Evolutionary conservation across 37 sponge, comb jelly and placozoan genomes (phyloP), one percentile per base, ranked within the genome.

Genomic region (Halisarca cf. caerulea): DNA sequence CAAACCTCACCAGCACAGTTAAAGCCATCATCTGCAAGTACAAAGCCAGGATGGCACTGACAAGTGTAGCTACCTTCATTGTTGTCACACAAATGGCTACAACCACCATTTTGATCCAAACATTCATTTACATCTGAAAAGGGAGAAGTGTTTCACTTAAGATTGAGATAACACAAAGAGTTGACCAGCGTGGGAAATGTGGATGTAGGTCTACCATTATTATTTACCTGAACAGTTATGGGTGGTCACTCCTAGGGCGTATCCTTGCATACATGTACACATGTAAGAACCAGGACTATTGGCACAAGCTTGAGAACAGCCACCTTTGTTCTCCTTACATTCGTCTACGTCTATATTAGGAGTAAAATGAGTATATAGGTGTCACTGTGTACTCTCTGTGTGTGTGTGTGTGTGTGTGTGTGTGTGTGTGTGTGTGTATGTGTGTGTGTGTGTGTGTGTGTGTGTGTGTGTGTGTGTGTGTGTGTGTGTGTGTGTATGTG

Each of bases 81-180:
- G 74, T 89, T 89, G 39, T 36, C 45, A 57, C 89, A 89, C 1
- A 23, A 14, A 32, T 89, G 89, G 60, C 55, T 40, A 39, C 89
- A 89, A 21, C 57, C 34, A 28, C 41, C 38, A 64, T 28, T 61
- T 8, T 40, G 70, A 23, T 41, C 35, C 47, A 25, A 32, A 37
- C 89, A 89, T 81, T 89, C 89, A 84, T 89, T 80, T 45, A 89
- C 37, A 84, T 89, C 89, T 88, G 36, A 4, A 30, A 0, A 38
- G 33, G 28, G 21, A 58, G n/a, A n/a, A n/a, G n/a, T n/a, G n/a
- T n/a, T n/a, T n/a, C n/a, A n/a, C n/a, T n/a, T n/a, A 54, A 58
- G 21, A 58, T 78, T 42, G 30, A 6, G 11, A 6, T 11, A 47
- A 47, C 11, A 47, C 51, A 47, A 14, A 47, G 11, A 6, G 11